phyloP scores from a whole-genome alignment of 2,113 vertebrate genomes.

The Hyperopisus bebe region DNA sequence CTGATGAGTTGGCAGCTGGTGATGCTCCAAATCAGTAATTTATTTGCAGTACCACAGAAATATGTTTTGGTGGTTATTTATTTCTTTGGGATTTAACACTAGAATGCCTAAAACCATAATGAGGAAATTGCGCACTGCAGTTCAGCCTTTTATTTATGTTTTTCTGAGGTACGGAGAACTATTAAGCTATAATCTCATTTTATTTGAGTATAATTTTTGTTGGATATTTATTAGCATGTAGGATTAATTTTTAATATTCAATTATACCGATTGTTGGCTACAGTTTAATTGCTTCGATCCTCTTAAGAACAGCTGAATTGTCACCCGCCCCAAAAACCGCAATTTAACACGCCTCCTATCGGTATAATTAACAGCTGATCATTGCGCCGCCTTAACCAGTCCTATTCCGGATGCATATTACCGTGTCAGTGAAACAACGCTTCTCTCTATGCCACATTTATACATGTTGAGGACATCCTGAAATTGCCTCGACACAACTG shows the following conservation, averaged over 20 bases:
- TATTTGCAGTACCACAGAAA: not conserved
- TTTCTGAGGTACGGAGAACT: not conserved
- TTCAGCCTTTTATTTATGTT: not conserved
- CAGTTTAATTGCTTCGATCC: not conserved
- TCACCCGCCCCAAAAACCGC: not conserved
- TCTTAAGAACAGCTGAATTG: not conserved
- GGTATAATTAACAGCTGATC: not conserved
- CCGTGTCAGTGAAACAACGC: not conserved
- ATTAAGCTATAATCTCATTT: not conserved
- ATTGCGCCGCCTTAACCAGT: not conserved
- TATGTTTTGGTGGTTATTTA: not conserved
- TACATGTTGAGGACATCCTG: not conserved
- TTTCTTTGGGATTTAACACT: not conserved
- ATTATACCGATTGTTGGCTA: not conserved
- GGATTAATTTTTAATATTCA: not conserved
- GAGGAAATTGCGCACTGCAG: not conserved
- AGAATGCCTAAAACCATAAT: not conserved
- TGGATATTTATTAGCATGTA: not conserved
- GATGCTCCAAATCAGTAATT: conserved; percentile 25
- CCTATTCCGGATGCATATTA: not conserved
- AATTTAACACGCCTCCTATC: not conserved
- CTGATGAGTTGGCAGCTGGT: conserved; percentile 37
- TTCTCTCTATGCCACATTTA: not conserved
- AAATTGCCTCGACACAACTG: not conserved
- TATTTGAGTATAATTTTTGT: not conserved